phyloP scores from a whole-genome alignment of 2,888 invertebrate species.

The Nesidiocoris tenuis region DNA sequence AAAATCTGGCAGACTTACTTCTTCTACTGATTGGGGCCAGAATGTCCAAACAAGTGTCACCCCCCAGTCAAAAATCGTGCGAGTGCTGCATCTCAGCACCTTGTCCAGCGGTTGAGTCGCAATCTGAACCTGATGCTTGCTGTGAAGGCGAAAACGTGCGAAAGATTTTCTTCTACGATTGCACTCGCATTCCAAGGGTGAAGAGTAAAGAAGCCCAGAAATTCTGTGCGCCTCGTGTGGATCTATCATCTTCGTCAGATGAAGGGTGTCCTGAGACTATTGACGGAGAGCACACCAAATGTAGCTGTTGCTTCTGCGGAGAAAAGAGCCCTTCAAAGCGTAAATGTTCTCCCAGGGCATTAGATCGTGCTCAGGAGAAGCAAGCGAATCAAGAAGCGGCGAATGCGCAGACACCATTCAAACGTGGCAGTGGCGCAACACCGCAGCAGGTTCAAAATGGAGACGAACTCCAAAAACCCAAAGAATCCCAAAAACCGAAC shows the following conservation, averaged over 20 bases:
- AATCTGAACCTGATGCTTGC: background rate
- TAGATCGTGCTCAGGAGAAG: no score
- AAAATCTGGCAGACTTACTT: background rate
- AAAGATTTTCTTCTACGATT: slow-evolving; percentile 17
- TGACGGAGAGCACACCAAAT: background rate
- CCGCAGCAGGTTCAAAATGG: no score
- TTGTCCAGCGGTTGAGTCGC: background rate
- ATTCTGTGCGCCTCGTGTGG: background rate
- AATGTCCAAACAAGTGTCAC: slow-evolving; percentile 1
- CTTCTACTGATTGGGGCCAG: slow-evolving; percentile 5
- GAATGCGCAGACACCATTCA: no score
- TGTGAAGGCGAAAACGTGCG: background rate
- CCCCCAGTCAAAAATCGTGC: background rate
- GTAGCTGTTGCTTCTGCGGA: background rate
- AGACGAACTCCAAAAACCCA: no score
- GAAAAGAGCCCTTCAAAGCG: background rate
- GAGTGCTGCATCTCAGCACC: no score
- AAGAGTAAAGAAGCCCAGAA: background rate
- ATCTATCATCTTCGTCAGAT: background rate
- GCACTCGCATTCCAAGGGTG: background rate
- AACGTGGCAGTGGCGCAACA: no score
- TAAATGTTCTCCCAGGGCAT: no score
- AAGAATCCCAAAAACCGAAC: background rate
- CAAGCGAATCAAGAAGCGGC: no score
- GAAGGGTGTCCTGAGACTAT: background rate